Percentiles rank a stretch among this genome's conserved stretches.
Evolutionary conservation across 2,797 vertebrate genomes (phyloP).

Genomic region (Hoplostethus atlanticus): DNA sequence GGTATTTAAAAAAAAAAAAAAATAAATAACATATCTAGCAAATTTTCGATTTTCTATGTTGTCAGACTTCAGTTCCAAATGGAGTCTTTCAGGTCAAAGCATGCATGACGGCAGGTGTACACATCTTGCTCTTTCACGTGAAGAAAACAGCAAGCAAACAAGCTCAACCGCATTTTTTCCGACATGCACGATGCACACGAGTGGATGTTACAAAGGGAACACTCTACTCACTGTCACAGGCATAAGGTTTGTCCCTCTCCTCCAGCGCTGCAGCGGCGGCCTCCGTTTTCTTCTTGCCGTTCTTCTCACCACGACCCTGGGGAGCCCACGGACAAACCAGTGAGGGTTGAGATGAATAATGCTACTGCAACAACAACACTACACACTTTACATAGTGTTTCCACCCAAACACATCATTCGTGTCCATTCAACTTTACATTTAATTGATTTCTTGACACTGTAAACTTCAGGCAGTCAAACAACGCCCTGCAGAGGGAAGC

Average conservation of each 20-base stretch:
- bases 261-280: slow-evolving; percentile 91
- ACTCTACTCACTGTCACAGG: slow-evolving; percentile 95
- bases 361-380: too few species aligned
- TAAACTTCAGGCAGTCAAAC: too few species aligned
- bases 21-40: slow-evolving; percentile 17
- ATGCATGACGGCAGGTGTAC: slow-evolving; percentile 44
- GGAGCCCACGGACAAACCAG: background rate
- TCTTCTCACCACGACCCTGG: slow-evolving; percentile 93
- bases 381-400: too few species aligned
- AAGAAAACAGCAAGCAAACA: slow-evolving; percentile 1
- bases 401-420: too few species aligned
- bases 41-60: slow-evolving; percentile 16
- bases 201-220: background rate
- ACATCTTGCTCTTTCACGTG: slow-evolving; percentile 4
- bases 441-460: too few species aligned
- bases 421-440: too few species aligned
- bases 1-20: slow-evolving; percentile 6
- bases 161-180: slow-evolving; percentile 30
- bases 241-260: slow-evolving; percentile 96
- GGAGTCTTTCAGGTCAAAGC: slow-evolving; percentile 43
- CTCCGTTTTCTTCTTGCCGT: slow-evolving; percentile 94
- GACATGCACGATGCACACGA: slow-evolving; percentile 44
- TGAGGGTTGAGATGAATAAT: background rate
- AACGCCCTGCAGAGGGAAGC: too few species aligned
- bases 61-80: slow-evolving; percentile 38